A percentile compares a stretch with the other conserved stretches of the same genome.
phyloP scores from a whole-genome alignment of 2,113 vertebrate genomes.

The Acanthisitta chloris region DNA sequence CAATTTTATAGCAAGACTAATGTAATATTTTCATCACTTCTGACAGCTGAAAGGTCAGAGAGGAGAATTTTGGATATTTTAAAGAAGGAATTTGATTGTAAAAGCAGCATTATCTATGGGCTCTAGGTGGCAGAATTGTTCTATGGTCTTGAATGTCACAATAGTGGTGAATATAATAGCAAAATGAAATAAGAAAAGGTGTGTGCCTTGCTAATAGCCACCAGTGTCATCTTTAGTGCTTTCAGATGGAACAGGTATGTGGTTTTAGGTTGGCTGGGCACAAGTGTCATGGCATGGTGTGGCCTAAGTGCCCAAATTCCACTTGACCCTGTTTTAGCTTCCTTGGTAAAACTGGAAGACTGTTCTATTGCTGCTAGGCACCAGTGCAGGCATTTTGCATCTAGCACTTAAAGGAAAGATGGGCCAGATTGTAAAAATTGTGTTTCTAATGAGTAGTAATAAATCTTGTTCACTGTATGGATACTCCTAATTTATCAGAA shows the following conservation, averaged over 20 bases:
- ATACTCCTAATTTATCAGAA: rapidly evolving
- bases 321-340: not conserved
- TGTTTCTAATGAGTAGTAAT: not conserved
- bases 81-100: not conserved
- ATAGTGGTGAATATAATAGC: not conserved
- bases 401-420: not conserved
- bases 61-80: not conserved
- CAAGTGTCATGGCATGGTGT: not conserved
- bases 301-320: not conserved
- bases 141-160: not conserved
- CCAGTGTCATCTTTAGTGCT: not conserved
- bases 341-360: not conserved
- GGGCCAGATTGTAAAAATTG: not conserved
- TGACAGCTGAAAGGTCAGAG: not conserved
- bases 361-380: not conserved
- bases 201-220: not conserved
- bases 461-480: not conserved
- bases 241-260: not conserved
- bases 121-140: constrained; percentile 78
- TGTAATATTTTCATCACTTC: not conserved
- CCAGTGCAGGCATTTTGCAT: not conserved
- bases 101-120: not conserved
- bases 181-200: not conserved
- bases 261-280: not conserved
- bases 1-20: not conserved